Percentiles rank a stretch among this genome's conserved stretches.
Conservation (phyloP, 2,888 invertebrate genomes). For the Nasonia oneida region DNA sequence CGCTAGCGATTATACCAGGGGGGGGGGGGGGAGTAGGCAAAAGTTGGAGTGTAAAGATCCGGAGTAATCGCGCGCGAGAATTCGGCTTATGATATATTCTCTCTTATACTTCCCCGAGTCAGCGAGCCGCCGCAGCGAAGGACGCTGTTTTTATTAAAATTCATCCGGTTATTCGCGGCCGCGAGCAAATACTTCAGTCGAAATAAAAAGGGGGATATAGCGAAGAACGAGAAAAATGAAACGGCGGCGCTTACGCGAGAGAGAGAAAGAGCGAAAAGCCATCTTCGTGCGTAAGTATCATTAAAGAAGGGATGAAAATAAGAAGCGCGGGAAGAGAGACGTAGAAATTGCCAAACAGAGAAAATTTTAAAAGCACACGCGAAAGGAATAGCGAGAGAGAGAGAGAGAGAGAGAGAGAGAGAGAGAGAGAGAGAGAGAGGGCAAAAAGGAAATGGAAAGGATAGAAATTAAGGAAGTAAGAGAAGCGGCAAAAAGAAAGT, state of each 20-base stretch:
- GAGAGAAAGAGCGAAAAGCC: slow-evolving; percentile 1
- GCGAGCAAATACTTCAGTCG: background rate
- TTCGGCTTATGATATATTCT: background rate
- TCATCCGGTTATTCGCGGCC: background rate
- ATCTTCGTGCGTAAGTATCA: slow-evolving; percentile 51
- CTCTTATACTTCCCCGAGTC: background rate
- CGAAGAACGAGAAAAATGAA: slow-evolving; percentile 15
- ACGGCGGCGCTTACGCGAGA: background rate
- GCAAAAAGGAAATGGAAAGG: slow-evolving; percentile 43
- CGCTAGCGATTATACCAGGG: background rate
- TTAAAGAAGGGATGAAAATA: slow-evolving; percentile 53
- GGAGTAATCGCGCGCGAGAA: background rate
- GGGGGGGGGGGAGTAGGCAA: background rate
- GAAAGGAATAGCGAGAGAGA: background rate
- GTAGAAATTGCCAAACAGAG: slow-evolving; percentile 60
- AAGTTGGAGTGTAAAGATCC: slow-evolving; percentile 7
- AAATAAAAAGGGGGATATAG: background rate
- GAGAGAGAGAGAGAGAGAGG: background rate
- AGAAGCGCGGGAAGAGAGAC: slow-evolving; percentile 32
- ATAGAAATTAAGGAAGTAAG: slow-evolving; percentile 54
- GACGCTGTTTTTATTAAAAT: slow-evolving; percentile 18
- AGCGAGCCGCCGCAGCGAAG: background rate
- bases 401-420: background rate
- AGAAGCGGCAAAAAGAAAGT: slow-evolving; percentile 33
- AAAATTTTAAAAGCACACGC: slow-evolving; percentile 45